A percentile compares a stretch with the other conserved stretches of the same genome.
These are phyloP conservation scores for Maccullochella peelii DNA, from an alignment of 2,113 vertebrate genomes.

Conservation along the genomic window DNA sequence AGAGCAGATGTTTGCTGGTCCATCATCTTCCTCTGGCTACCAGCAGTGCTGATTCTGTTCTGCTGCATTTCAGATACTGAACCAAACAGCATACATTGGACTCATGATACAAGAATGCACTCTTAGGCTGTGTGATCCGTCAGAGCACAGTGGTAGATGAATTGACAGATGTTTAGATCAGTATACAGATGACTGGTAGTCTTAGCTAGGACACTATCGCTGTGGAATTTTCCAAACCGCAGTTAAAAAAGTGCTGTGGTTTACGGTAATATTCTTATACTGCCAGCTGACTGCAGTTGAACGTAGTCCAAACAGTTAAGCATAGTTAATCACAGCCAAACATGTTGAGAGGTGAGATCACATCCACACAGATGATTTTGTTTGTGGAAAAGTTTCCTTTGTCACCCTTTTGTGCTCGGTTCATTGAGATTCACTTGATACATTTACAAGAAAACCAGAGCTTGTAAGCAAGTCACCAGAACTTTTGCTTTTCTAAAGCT, in stretches of 20 bases:
- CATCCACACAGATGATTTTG: constrained; percentile 35
- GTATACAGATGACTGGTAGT: constrained; percentile 38
- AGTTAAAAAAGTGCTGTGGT: constrained; percentile 64
- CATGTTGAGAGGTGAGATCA: constrained; percentile 56
- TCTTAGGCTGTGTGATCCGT: background rate
- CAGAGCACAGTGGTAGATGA: constrained; percentile 7
- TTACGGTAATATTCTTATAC: constrained; percentile 64
- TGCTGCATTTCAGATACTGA: constrained; percentile 34
- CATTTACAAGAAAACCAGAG: constrained; percentile 36
- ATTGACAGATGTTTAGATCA: constrained; percentile 46
- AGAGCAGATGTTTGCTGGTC: constrained; percentile 62
- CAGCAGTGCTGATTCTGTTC: constrained; percentile 37
- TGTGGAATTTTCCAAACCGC: constrained; percentile 75
- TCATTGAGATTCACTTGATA: constrained; percentile 18
- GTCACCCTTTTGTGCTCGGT: constrained; percentile 41
- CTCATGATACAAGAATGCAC: background rate
- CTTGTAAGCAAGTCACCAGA: constrained; percentile 29
- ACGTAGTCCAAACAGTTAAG: constrained; percentile 56
- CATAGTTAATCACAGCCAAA: constrained; percentile 53
- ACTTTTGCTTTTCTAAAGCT: background rate
- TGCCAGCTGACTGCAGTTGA: constrained; percentile 66
- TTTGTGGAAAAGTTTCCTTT: constrained; percentile 43
- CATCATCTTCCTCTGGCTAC: constrained; percentile 56
- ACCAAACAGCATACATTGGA: constrained; percentile 6
- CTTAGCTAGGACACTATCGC: constrained; percentile 44